A percentile compares a stretch with the other conserved stretches of the same genome.
Evolutionary conservation across 64 coral and sea anemone genomes (phyloP).

Genomic region (Actinia equina): DNA sequence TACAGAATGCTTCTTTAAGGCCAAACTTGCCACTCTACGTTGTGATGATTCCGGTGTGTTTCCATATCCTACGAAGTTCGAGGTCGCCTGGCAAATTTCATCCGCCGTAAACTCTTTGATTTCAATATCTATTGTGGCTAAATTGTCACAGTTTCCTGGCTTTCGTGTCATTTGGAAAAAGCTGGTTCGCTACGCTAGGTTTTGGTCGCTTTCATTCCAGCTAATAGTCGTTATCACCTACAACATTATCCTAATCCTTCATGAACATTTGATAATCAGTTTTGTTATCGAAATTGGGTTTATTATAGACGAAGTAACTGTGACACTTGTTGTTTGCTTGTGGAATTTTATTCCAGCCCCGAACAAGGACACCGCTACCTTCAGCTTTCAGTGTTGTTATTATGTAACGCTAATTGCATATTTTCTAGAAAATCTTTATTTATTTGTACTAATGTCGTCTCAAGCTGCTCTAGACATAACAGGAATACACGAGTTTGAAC

Average conservation of each 20-base stretch:
- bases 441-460: slow-evolving; percentile 85
- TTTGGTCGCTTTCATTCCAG: slow-evolving; percentile 86
- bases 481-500: slow-evolving; percentile 84
- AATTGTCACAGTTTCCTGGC: slow-evolving; percentile 73
- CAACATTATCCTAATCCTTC: slow-evolving; percentile 61
- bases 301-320: slow-evolving; percentile 67
- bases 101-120: slow-evolving; percentile 60
- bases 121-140: slow-evolving; percentile 44
- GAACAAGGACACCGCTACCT: slow-evolving; percentile 2
- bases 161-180: slow-evolving; percentile 17
- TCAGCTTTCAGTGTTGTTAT: slow-evolving; percentile 29
- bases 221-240: slow-evolving; percentile 68
- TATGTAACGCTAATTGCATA: slow-evolving; percentile 62
- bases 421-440: slow-evolving; percentile 85
- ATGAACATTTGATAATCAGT: slow-evolving; percentile 65
- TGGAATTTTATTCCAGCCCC: slow-evolving; percentile 91
- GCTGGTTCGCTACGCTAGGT: slow-evolving; percentile 55
- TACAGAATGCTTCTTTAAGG: slow-evolving; percentile 79
- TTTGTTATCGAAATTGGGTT: slow-evolving; percentile 73
- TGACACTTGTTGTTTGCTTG: slow-evolving; percentile 63
- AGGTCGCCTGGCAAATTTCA: slow-evolving; percentile 75
- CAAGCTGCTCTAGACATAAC: slow-evolving; percentile 88
- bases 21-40: slow-evolving; percentile 73
- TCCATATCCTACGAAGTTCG: slow-evolving; percentile 62
- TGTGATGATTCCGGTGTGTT: slow-evolving; percentile 70